phyloP scores from a whole-genome alignment of 2,888 invertebrate genomes.

The Andrena camellia region DNA sequence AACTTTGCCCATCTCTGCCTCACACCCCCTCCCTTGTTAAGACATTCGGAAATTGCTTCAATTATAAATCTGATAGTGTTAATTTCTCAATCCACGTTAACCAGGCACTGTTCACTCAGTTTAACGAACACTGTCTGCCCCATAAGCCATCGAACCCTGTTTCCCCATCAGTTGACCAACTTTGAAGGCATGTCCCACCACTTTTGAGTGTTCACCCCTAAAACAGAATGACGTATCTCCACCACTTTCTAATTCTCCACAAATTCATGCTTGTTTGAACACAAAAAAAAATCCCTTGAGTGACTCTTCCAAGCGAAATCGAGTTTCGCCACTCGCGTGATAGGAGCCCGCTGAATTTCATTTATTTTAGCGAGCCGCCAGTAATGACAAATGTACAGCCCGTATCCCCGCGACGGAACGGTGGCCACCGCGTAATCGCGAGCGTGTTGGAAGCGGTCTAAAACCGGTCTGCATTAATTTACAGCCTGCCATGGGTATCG shows the following conservation, averaged over 20 bases:
- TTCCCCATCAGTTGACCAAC: neutral
- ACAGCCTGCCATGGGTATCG: constrained; percentile 18
- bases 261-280: too few species aligned
- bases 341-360: neutral
- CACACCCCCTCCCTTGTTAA: too few species aligned
- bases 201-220: neutral
- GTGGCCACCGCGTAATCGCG: constrained; percentile 3
- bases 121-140: too few species aligned
- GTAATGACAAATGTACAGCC: constrained; percentile 9
- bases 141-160: too few species aligned
- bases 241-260: too few species aligned
- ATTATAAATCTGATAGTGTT: too few species aligned
- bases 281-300: too few species aligned
- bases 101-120: too few species aligned
- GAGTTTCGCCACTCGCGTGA: neutral
- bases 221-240: neutral
- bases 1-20: too few species aligned
- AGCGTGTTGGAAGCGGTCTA: constrained; percentile 1
- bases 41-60: too few species aligned
- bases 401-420: constrained; percentile 18
- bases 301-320: neutral
- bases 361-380: neutral
- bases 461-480: constrained; percentile 50
- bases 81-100: too few species aligned
- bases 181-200: neutral